These are phyloP conservation scores for Fringilla coelebs DNA, from an alignment of 2,797 vertebrate species.

Conservation along the genomic window DNA sequence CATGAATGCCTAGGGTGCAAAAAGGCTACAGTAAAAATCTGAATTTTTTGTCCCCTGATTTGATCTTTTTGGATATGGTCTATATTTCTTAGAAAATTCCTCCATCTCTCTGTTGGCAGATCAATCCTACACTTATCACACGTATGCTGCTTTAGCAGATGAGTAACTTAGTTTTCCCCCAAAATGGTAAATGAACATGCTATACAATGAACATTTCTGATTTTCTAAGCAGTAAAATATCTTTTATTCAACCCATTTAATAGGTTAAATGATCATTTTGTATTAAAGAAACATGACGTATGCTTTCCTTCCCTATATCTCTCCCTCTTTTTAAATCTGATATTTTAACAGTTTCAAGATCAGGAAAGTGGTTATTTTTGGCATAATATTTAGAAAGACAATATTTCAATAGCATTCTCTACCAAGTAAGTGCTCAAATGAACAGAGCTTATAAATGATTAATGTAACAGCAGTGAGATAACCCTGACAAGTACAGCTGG, in stretches of 20 bases:
- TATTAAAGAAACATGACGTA: conserved; percentile 49
- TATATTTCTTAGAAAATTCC: neutral
- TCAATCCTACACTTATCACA: conserved; percentile 37
- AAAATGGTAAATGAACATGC: neutral
- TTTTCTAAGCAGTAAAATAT: neutral
- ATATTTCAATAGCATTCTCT: conserved; percentile 32
- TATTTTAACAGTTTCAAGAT: conserved; percentile 46
- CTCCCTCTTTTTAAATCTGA: neutral
- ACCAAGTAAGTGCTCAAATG: conserved; percentile 36
- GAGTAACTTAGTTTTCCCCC: neutral
- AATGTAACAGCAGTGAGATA: conserved; percentile 40
- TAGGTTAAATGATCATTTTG: conserved; percentile 52
- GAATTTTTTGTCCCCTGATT: neutral
- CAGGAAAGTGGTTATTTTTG: conserved; percentile 63
- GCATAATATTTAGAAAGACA: conserved; percentile 46
- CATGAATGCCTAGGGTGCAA: neutral
- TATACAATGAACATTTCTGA: neutral
- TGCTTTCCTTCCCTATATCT: neutral
- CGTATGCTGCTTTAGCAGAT: conserved; percentile 29
- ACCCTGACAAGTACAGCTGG: conserved; percentile 44
- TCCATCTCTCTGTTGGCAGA: conserved; percentile 44
- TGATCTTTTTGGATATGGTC: neutral
- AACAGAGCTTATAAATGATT: conserved; percentile 46
- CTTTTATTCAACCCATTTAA: conserved; percentile 2
- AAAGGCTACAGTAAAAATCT: neutral